Conservation (phyloP, 2,113 vertebrate species). For the Trachemys scripta region DNA sequence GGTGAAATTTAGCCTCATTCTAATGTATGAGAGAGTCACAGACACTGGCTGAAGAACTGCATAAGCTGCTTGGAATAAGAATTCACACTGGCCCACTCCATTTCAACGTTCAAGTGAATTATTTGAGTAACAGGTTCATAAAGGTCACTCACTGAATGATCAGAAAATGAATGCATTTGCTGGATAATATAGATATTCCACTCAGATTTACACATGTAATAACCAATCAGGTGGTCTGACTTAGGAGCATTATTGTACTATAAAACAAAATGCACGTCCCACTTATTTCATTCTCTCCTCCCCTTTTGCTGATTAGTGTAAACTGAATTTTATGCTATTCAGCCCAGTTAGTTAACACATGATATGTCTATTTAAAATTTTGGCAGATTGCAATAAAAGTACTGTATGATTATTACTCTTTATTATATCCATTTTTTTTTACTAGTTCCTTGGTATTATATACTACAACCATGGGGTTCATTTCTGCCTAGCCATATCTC, state of each 20-base stretch:
- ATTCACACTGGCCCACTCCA: neutral
- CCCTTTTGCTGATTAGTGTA: neutral
- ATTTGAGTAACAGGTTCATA: neutral
- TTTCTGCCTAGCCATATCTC: neutral
- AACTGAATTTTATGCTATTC: neutral
- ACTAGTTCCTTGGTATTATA: neutral
- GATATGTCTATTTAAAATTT: neutral
- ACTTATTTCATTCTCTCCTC: neutral
- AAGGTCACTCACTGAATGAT: neutral
- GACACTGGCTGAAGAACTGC: constrained; percentile 6
- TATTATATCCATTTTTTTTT: rapidly evolving
- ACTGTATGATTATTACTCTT: neutral
- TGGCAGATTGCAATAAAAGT: neutral
- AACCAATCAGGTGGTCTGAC: neutral
- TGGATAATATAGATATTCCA: neutral
- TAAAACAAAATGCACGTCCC: neutral
- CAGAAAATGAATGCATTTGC: neutral
- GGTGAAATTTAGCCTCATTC: neutral
- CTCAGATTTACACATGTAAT: neutral
- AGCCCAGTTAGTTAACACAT: neutral
- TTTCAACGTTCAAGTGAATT: constrained; percentile 12
- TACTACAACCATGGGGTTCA: neutral
- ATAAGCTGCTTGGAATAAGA: neutral
- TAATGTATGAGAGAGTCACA: neutral
- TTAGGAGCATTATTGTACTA: neutral